Percentiles rank a stretch among this genome's conserved stretches.
Conservation (phyloP, 2,113 vertebrate species). For the Peromyscus californicus region DNA sequence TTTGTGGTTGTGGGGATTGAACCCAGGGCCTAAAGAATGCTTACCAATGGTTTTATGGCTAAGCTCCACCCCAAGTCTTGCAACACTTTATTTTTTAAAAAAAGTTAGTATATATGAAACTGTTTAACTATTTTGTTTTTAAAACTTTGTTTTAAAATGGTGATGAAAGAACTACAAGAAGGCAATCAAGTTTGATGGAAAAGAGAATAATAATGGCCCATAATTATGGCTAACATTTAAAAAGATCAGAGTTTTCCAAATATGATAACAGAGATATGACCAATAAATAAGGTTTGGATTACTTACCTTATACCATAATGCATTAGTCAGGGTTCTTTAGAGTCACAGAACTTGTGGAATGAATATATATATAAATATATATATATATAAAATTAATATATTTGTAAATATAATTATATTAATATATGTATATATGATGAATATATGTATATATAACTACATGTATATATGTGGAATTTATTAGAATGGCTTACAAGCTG, state of each 20-base stretch:
- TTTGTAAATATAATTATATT: no score
- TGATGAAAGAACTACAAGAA: slow-evolving; percentile 46
- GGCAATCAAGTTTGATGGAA: background rate
- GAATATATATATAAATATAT: no score
- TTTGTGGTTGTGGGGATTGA: background rate
- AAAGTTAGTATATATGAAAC: slow-evolving; percentile 55
- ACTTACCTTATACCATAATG: background rate
- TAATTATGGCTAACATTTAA: background rate
- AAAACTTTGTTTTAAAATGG: background rate
- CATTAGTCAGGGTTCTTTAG: no score
- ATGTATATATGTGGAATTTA: background rate
- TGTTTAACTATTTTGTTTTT: background rate
- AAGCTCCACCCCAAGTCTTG: background rate
- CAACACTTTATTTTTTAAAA: slow-evolving; percentile 33
- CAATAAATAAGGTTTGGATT: background rate
- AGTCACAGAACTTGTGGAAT: no score
- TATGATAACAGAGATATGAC: background rate
- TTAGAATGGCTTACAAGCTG: background rate
- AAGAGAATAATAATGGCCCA: slow-evolving; percentile 46
- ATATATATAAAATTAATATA: no score
- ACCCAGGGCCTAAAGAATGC: background rate
- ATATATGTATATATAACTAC: no score
- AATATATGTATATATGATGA: no score
- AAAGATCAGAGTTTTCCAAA: background rate
- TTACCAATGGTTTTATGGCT: background rate